phyloP scores from a whole-genome alignment of 1,140 invertebrate species.

The Penaeus vannamei region DNA sequence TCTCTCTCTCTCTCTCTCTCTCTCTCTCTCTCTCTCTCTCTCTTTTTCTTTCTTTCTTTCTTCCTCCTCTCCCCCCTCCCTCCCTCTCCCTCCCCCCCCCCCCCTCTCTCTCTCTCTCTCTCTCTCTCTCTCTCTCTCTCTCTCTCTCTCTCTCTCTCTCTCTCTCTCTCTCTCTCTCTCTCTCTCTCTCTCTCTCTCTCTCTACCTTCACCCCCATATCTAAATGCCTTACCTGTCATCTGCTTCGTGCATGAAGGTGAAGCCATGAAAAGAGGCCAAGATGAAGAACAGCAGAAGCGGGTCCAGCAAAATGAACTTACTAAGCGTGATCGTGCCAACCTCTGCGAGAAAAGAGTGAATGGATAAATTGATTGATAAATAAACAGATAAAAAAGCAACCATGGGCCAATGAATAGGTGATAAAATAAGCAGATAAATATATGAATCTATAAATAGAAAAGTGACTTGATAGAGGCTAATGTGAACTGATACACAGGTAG shows the following conservation, averaged over 20 bases:
- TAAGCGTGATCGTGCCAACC: constrained; percentile 73
- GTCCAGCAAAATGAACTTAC: constrained; percentile 74
- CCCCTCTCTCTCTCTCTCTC: too few species aligned
- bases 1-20: too few species aligned
- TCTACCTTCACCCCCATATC: neutral
- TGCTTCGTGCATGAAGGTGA: constrained; percentile 67
- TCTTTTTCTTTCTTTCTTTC: too few species aligned
- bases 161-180: too few species aligned
- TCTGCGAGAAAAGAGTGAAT: constrained; percentile 70
- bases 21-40: too few species aligned
- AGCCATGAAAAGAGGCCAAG: constrained; percentile 70
- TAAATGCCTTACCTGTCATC: constrained; percentile 51
- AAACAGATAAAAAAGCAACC: constrained; percentile 5
- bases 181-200: too few species aligned
- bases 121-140: too few species aligned
- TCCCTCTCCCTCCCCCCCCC: too few species aligned
- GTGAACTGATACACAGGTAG: neutral
- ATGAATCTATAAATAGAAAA: constrained; percentile 3
- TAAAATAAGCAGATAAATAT: neutral
- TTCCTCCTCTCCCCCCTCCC: too few species aligned
- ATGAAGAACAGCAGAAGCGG: constrained; percentile 75
- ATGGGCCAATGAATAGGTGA: neutral
- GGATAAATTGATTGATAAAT: neutral
- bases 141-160: too few species aligned
- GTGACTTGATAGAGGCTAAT: neutral